Evolutionary conservation across 2,888 invertebrate species (phyloP), one percentile per base, ranked within the genome.

Genomic region (Leptinotarsa juncta): DNA sequence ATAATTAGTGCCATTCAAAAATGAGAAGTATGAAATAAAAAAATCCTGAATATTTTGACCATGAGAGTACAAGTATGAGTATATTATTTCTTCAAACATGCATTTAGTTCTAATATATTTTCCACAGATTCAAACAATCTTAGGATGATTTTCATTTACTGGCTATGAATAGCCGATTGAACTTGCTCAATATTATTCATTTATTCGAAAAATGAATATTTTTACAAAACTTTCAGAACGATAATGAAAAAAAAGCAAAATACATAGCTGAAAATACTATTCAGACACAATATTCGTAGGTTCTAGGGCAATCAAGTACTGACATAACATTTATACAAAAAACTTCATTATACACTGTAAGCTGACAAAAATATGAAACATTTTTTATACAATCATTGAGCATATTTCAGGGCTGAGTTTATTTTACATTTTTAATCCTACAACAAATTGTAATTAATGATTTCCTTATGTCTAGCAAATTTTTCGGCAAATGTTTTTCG

Each of bases 361-460:
- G 75, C 73, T 62, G 76, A 73, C 65, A 73, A 74, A 70, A 73
- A 77, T 75, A 73, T 66, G 66, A 53, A 42, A 23, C 55, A 55
- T 20, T 72, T 76, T 79, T 77, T 79, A 77, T 79, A 79, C 79
- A 79, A 72, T 75, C 57, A 73, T 79, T 79, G 79, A 79, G 79
- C 79, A 79, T 78, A 78, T 26, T 79, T 79, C 79, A 79, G 79
- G 79, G 71, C 78, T 72, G 71, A 77, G 67, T 68, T 78, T 67
- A 73, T 79, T 78, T 76, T 79, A 79, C 79, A 79, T 73, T 67
- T 70, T 66, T 70, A 73, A 71, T 57, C 68, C 73, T 68, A 73
- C 65, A 65, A 66, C 65, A 71, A 70, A 71, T 57, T 71, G 65
- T 68, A 71, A 74, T 74, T 70, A 66, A 77, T 57, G 42, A 72